Conservation (phyloP, 2,797 vertebrate genomes). For the Cossypha polioptera region DNA sequence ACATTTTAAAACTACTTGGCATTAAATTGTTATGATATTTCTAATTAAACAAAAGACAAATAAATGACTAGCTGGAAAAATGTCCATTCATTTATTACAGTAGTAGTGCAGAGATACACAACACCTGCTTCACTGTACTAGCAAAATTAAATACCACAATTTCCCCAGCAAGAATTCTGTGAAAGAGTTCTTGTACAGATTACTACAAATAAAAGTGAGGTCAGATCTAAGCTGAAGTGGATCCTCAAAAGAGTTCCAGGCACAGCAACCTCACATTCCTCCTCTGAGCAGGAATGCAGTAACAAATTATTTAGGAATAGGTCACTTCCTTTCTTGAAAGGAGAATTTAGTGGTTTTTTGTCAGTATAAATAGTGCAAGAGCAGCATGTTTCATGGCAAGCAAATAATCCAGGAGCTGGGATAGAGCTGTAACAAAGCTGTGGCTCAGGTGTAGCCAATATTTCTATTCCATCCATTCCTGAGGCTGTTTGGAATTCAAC, state of each 20-base stretch:
- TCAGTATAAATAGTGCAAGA: background rate
- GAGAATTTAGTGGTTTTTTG: background rate
- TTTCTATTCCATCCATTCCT: background rate
- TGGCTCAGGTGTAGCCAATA: background rate
- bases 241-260: background rate
- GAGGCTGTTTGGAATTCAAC: background rate
- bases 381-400: background rate
- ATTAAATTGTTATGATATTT: background rate
- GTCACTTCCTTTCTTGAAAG: background rate
- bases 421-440: rapidly evolving
- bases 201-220: background rate
- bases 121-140: background rate
- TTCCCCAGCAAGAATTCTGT: background rate
- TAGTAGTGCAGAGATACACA: background rate
- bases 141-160: background rate
- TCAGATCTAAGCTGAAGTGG: background rate
- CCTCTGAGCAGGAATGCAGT: background rate
- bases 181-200: background rate
- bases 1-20: background rate
- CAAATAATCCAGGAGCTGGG: background rate
- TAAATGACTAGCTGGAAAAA: background rate
- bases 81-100: background rate
- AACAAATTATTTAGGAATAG: background rate
- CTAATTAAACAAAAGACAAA: background rate
- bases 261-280: background rate